These are phyloP conservation scores for Hirtodrosophila trivittata DNA, from an alignment of 2,888 invertebrate species.

Conservation along the genomic window DNA sequence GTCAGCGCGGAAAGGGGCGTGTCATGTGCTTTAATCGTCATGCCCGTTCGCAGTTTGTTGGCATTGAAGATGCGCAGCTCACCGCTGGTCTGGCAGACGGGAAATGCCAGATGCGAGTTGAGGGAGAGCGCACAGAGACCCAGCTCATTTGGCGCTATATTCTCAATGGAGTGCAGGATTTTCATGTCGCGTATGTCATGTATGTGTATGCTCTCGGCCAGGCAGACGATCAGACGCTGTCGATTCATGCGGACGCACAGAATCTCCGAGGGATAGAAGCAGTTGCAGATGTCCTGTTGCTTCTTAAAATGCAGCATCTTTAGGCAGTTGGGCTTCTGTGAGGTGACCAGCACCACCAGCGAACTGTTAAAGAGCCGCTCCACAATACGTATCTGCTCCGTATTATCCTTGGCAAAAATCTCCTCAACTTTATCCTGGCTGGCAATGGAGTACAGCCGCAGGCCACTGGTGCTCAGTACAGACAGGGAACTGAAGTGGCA, in stretches of 20 bases:
- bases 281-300: constrained; percentile 84
- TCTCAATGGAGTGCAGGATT: constrained; percentile 82
- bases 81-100: constrained; percentile 79
- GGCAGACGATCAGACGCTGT: constrained; percentile 81
- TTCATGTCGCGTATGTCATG: constrained; percentile 84
- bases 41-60: constrained; percentile 75
- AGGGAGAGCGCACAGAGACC: constrained; percentile 83
- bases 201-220: constrained; percentile 83
- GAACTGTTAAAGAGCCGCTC: constrained; percentile 83
- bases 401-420: constrained; percentile 82
- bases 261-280: constrained; percentile 83
- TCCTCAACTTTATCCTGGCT: constrained; percentile 83
- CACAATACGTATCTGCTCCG: constrained; percentile 82
- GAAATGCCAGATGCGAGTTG: constrained; percentile 83
- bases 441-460: constrained; percentile 81
- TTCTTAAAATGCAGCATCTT: constrained; percentile 84
- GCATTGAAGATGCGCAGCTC: constrained; percentile 83
- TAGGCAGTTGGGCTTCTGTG: constrained; percentile 82
- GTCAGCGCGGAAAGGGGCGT: constrained; percentile 82
- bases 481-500: constrained; percentile 78
- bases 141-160: constrained; percentile 81
- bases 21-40: constrained; percentile 82
- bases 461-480: constrained; percentile 78
- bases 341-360: constrained; percentile 83
- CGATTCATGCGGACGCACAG: constrained; percentile 83